Percentiles rank a stretch among this genome's conserved stretches.
Evolutionary conservation across 2,888 invertebrate species (phyloP).

Genomic region (Drosophila formosana): DNA sequence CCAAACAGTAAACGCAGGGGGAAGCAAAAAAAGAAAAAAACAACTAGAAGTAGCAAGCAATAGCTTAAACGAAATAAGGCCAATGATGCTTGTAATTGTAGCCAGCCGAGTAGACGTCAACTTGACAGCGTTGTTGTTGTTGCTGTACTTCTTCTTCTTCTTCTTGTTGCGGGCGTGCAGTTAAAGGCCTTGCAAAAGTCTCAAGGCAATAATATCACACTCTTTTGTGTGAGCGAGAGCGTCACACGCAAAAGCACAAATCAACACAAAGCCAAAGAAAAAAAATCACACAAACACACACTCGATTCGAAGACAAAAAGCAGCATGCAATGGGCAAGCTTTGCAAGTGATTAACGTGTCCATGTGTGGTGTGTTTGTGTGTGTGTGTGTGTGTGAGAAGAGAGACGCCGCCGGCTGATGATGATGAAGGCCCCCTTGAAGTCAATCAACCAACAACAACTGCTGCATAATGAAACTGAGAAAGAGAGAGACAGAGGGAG

Average conservation of each 20-base stretch:
- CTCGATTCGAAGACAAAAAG: constrained; percentile 45
- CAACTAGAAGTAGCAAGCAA: constrained; percentile 38
- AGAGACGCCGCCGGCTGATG: constrained; percentile 31
- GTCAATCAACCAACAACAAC: constrained; percentile 53
- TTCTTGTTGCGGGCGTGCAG: constrained; percentile 56
- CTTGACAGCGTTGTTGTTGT: constrained; percentile 37
- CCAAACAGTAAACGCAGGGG: constrained; percentile 35
- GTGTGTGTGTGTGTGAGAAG: constrained; percentile 30
- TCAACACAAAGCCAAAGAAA: constrained; percentile 32
- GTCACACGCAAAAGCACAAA: constrained; percentile 28
- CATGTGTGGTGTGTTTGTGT: constrained; percentile 18
- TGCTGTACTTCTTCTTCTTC: constrained; percentile 16
- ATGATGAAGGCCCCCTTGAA: constrained; percentile 27
- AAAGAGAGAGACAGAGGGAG: constrained; percentile 5
- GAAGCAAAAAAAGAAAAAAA: constrained; percentile 32
- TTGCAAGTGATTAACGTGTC: constrained; percentile 76
- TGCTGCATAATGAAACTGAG: neutral
- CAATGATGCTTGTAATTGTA: constrained; percentile 79
- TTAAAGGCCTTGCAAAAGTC: constrained; percentile 55
- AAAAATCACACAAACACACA: constrained; percentile 7
- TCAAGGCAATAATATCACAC: constrained; percentile 54
- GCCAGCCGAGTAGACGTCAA: constrained; percentile 52
- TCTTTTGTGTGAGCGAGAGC: constrained; percentile 20
- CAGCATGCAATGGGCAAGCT: constrained; percentile 51
- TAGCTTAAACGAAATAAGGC: constrained; percentile 68